These are phyloP conservation scores for Limosa lapponica DNA, from an alignment of 2,797 vertebrate genomes.

Conservation along the genomic window DNA sequence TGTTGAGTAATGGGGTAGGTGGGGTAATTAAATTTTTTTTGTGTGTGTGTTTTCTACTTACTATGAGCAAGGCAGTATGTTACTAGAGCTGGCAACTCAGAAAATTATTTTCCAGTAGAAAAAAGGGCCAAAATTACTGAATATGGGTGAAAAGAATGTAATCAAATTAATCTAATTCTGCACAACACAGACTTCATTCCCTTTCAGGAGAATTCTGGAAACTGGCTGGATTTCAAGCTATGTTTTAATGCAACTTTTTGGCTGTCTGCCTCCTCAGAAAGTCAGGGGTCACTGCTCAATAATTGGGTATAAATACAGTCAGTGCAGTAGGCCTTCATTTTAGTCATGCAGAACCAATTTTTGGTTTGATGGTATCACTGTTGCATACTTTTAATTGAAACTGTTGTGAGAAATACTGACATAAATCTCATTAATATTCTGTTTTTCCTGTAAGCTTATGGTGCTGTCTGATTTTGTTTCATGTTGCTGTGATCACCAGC, in stretches of 20 bases:
- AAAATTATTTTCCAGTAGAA: not conserved
- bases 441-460: conserved; percentile 43
- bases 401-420: conserved; percentile 55
- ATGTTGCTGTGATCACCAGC: conserved; percentile 37
- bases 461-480: conserved; percentile 42
- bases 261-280: conserved; percentile 57
- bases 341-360: conserved; percentile 73
- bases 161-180: conserved; percentile 50
- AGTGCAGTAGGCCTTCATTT: conserved; percentile 39
- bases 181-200: conserved; percentile 34
- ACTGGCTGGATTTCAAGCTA: conserved; percentile 68
- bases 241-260: conserved; percentile 76
- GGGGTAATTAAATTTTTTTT: not conserved
- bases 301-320: conserved; percentile 70
- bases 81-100: not conserved
- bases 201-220: conserved; percentile 67
- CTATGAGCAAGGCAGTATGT: not conserved
- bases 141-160: conserved; percentile 34
- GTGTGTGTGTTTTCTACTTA: not conserved
- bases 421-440: conserved; percentile 65
- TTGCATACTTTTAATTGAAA: conserved; percentile 74
- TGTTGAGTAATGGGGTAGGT: not conserved
- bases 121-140: not conserved
- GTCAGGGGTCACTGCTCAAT: conserved; percentile 67
- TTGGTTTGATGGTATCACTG: conserved; percentile 68